Conservation (phyloP, 2,888 invertebrate genomes). For the Eristalis intricaria region DNA sequence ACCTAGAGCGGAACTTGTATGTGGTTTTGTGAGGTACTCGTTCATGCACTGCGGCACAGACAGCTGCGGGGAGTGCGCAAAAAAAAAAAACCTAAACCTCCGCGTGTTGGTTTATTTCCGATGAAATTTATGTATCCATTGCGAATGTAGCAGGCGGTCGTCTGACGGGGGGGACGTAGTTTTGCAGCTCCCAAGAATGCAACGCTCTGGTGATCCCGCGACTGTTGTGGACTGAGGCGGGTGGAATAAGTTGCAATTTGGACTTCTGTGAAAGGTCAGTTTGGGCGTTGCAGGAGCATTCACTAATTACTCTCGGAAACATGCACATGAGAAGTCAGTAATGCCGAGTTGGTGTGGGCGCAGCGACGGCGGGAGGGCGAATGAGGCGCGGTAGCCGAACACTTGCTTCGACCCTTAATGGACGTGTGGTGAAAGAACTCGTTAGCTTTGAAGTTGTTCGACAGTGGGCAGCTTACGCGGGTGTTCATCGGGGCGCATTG, state of each 20-base stretch:
- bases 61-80: not conserved
- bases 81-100: not conserved
- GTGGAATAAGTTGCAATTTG: not conserved
- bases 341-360: not conserved
- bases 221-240: not conserved
- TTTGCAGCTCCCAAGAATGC: not conserved
- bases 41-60: not conserved
- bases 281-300: conserved; percentile 14
- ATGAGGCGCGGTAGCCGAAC: no score
- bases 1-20: conserved; percentile 25
- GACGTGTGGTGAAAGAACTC: not conserved
- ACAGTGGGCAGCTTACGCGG: not conserved
- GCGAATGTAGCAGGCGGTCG: not conserved
- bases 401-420: not conserved
- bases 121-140: conserved; percentile 13
- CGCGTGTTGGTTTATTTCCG: not conserved
- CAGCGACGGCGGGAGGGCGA: not conserved
- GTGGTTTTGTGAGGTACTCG: conserved; percentile 11
- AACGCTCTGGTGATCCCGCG: not conserved
- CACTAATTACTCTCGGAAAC: conserved; percentile 33
- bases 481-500: not conserved
- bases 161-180: not conserved
- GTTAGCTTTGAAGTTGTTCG: not conserved
- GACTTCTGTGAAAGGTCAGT: conserved; percentile 13
- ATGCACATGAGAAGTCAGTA: not conserved